These are phyloP conservation scores for Empidonax alnorum DNA, from an alignment of 2,113 vertebrate species.

Conservation along the genomic window DNA sequence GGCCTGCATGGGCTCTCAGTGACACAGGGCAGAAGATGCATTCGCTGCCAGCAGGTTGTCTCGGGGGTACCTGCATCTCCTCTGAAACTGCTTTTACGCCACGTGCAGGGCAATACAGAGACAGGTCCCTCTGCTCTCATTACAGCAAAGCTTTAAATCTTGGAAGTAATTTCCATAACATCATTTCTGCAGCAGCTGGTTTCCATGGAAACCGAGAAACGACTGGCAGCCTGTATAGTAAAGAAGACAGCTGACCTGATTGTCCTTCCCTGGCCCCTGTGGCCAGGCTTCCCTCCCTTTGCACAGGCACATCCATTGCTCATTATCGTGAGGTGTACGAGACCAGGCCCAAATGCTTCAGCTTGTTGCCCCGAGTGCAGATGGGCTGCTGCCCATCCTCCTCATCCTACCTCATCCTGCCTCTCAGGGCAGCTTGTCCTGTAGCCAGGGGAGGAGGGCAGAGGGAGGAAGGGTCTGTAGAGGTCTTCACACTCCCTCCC, in stretches of 20 bases:
- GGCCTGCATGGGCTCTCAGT: neutral
- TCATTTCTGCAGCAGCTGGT: slow-evolving; percentile 20
- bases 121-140: rapidly evolving
- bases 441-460: neutral
- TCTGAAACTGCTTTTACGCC: rapidly evolving
- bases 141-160: neutral
- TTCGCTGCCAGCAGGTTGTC: neutral
- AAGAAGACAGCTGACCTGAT: neutral
- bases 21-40: neutral
- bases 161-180: neutral
- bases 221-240: rapidly evolving
- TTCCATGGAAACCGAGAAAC: slow-evolving; percentile 3
- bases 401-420: neutral
- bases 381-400: neutral
- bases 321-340: rapidly evolving
- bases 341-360: neutral
- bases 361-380: neutral
- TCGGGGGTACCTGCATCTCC: neutral
- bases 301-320: neutral
- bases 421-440: neutral
- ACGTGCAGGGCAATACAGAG: rapidly evolving
- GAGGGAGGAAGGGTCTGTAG: neutral
- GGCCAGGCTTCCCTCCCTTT: neutral
- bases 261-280: neutral
- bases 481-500: rapidly evolving